phyloP scores from a whole-genome alignment of 1,140 invertebrate species.

The Magallana angulata region DNA sequence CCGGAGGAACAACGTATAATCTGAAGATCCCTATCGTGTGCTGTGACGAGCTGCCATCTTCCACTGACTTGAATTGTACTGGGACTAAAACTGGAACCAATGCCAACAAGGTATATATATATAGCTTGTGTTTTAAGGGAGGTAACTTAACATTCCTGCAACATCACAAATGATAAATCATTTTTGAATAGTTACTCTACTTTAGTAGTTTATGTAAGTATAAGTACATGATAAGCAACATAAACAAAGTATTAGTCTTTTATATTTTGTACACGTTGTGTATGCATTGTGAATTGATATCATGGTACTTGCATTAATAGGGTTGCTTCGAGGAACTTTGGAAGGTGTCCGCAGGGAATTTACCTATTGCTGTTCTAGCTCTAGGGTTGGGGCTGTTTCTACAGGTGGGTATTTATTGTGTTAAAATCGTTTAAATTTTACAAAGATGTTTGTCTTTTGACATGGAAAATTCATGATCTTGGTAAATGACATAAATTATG shows the following conservation, averaged over 20 bases:
- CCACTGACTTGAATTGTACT: background rate
- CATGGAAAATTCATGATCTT: too few relatives aligned
- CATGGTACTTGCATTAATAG: background rate
- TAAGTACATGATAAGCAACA: too few relatives aligned
- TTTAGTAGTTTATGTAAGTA: too few relatives aligned
- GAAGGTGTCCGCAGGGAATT: background rate
- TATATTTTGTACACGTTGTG: background rate
- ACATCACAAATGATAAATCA: too few relatives aligned
- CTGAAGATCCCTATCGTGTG: background rate
- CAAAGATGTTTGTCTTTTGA: too few relatives aligned
- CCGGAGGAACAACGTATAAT: background rate
- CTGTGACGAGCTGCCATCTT: slow-evolving; percentile 9
- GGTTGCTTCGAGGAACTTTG: background rate
- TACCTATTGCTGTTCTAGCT: background rate
- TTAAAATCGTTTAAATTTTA: too few relatives aligned
- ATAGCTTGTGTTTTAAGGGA: background rate
- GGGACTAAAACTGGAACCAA: background rate
- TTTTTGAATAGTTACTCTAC: too few relatives aligned
- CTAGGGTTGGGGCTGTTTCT: slow-evolving; percentile 1
- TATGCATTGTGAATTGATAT: background rate
- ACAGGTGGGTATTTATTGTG: background rate
- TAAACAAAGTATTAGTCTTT: too few relatives aligned
- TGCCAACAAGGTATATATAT: slow-evolving; percentile 1
- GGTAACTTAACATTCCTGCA: too few relatives aligned
- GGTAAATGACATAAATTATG: too few relatives aligned